Conservation (phyloP, 2,113 vertebrate genomes). For the Percopsis transmontana region DNA sequence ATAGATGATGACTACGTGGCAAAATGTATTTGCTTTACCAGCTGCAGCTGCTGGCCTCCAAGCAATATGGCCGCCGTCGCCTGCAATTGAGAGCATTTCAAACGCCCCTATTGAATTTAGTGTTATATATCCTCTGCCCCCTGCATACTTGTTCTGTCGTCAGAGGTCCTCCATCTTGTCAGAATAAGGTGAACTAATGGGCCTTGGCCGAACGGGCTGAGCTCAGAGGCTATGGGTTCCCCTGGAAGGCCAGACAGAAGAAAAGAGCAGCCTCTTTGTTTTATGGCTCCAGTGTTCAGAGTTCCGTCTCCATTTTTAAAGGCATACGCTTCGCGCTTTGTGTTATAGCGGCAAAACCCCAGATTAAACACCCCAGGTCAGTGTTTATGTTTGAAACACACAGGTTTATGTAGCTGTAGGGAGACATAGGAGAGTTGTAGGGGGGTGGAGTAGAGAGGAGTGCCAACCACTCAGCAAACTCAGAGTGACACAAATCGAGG, state of each 20-base stretch:
- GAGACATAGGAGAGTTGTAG: no score
- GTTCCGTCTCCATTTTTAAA: not conserved
- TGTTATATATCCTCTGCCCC: slow-evolving; percentile 24
- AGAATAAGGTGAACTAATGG: slow-evolving; percentile 68
- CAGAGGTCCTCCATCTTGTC: slow-evolving; percentile 69
- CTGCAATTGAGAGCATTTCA: slow-evolving; percentile 44
- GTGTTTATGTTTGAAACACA: no score
- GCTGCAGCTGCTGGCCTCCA: no score
- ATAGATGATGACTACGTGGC: no score
- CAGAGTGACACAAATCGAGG: no score
- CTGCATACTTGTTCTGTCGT: slow-evolving; percentile 49
- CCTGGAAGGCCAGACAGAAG: slow-evolving; percentile 45
- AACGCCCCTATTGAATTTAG: slow-evolving; percentile 32
- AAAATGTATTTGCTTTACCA: no score
- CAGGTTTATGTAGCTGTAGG: no score
- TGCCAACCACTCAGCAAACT: no score
- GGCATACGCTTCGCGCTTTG: not conserved
- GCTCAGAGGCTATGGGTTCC: slow-evolving; percentile 63
- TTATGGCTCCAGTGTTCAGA: slow-evolving; percentile 22
- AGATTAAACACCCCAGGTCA: no score
- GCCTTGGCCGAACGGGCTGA: slow-evolving; percentile 61
- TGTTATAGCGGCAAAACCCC: no score
- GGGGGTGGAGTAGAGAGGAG: no score
- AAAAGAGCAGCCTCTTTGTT: slow-evolving; percentile 23
- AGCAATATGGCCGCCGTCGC: slow-evolving; percentile 4